A percentile compares a stretch with the other conserved stretches of the same genome.
phyloP scores from a whole-genome alignment of 2,888 invertebrate genomes.

The Apamea sordens region DNA sequence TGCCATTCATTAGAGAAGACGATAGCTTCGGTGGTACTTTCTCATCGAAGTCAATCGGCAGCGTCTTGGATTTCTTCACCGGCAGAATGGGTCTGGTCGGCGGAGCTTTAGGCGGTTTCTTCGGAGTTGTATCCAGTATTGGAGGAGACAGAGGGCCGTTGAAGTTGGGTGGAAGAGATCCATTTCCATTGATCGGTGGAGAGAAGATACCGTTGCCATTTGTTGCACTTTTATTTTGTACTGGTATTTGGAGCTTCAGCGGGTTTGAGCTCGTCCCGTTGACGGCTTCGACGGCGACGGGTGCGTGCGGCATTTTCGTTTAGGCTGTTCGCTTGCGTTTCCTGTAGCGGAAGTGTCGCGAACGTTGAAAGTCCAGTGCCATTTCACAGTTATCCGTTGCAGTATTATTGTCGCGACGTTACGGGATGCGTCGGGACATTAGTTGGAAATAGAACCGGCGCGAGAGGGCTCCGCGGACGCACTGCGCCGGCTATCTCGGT shows the following conservation, averaged over 20 bases:
- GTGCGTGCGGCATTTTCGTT: constrained; percentile 82
- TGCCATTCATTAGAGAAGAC: constrained; percentile 79
- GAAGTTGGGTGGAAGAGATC: constrained; percentile 75
- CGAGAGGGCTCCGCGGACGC: constrained; percentile 87
- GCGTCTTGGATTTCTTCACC: constrained; percentile 86
- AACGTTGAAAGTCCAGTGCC: constrained; percentile 87
- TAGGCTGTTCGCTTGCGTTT: constrained; percentile 82
- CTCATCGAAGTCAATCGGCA: constrained; percentile 86
- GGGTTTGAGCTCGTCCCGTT: constrained; percentile 71
- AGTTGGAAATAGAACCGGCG: constrained; percentile 89
- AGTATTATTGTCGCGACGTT: constrained; percentile 84
- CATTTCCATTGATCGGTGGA: constrained; percentile 74
- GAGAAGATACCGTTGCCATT: constrained; percentile 73
- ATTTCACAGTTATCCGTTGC: constrained; percentile 84
- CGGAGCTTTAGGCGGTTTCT: constrained; percentile 87
- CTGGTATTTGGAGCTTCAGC: constrained; percentile 84
- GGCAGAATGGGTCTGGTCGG: constrained; percentile 83
- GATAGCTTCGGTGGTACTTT: constrained; percentile 80
- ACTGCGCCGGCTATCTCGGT: constrained; percentile 89
- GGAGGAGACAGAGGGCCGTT: constrained; percentile 85
- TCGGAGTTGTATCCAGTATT: constrained; percentile 83
- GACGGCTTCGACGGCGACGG: constrained; percentile 69
- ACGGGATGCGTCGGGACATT: constrained; percentile 85
- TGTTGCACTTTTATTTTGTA: constrained; percentile 72
- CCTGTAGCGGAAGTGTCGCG: constrained; percentile 86